A percentile compares a stretch with the other conserved stretches of the same genome.
phyloP scores from a whole-genome alignment of 2,888 invertebrate genomes.

The Portevinia maculata region DNA sequence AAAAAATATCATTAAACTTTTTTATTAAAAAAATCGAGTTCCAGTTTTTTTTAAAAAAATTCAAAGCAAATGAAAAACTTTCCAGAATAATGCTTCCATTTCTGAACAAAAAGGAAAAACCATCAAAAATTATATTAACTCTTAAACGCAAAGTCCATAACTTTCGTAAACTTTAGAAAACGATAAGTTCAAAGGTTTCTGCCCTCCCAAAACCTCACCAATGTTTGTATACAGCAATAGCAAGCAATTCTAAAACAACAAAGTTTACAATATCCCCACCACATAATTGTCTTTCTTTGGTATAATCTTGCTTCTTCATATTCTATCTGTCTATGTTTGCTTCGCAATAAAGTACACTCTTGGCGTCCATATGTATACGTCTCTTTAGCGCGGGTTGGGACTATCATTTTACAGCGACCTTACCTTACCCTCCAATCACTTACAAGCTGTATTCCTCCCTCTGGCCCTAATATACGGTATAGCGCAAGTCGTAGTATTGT shows the following conservation, averaged over 20 bases:
- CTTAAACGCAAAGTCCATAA: neutral
- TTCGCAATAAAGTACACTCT: neutral
- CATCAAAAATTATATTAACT: constrained; percentile 31
- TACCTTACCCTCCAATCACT: constrained; percentile 35
- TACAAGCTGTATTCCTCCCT: constrained; percentile 24
- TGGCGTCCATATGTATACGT: neutral
- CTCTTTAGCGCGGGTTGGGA: constrained; percentile 12
- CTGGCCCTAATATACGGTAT: constrained; percentile 9
- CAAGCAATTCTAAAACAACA: constrained; percentile 32
- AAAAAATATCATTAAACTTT: too few relatives aligned
- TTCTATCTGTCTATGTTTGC: constrained; percentile 37
- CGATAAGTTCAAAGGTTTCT: constrained; percentile 41
- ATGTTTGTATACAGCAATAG: neutral
- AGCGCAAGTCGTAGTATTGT: neutral
- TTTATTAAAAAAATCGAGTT: too few relatives aligned
- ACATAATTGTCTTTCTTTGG: constrained; percentile 59
- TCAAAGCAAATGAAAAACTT: too few relatives aligned
- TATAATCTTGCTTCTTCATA: constrained; percentile 9
- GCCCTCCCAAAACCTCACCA: too few relatives aligned
- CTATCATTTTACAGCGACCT: constrained; percentile 44
- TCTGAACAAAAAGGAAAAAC: too few relatives aligned
- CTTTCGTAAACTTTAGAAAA: constrained; percentile 24
- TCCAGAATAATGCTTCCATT: neutral
- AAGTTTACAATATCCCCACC: constrained; percentile 49
- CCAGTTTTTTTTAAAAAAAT: too few relatives aligned